Percentiles rank a stretch among this genome's conserved stretches.
Evolutionary conservation across 2,888 invertebrate species (phyloP).

Genomic region (Diloba caeruleocephala): DNA sequence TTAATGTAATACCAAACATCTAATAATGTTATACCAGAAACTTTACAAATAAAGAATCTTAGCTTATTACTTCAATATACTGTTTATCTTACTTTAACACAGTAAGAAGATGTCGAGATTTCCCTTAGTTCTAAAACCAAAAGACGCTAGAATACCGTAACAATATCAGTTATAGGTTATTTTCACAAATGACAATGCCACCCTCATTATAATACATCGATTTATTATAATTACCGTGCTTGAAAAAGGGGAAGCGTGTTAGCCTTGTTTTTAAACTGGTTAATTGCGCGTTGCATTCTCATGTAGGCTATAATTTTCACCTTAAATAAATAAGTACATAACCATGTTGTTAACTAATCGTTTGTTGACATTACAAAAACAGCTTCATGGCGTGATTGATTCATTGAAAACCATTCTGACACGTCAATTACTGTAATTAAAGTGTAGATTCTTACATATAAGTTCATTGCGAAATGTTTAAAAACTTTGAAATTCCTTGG

Average conservation of each 20-base stretch:
- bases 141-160: too few relatives aligned
- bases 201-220: too few relatives aligned
- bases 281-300: conserved; percentile 23
- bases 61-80: too few relatives aligned
- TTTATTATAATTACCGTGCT: background rate
- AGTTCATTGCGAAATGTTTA: conserved; percentile 49
- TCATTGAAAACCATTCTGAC: conserved; percentile 41
- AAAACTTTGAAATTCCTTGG: conserved; percentile 47
- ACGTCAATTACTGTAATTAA: conserved; percentile 58
- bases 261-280: conserved; percentile 13
- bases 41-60: too few relatives aligned
- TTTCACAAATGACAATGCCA: too few relatives aligned
- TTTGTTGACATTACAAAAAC: conserved; percentile 49
- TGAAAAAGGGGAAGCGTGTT: background rate
- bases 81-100: too few relatives aligned
- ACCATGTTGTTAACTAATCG: conserved; percentile 41
- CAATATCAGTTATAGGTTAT: background rate
- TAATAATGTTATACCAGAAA: too few relatives aligned
- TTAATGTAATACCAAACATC: too few relatives aligned
- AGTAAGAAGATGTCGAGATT: too few relatives aligned
- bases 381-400: conserved; percentile 40
- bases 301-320: conserved; percentile 28
- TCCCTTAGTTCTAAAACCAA: too few relatives aligned
- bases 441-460: conserved; percentile 43
- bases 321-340: conserved; percentile 33